Percentiles rank a stretch among this genome's conserved stretches.
Evolutionary conservation across 2,888 invertebrate genomes (phyloP).

Genomic region (Callosobruchus maculatus): DNA sequence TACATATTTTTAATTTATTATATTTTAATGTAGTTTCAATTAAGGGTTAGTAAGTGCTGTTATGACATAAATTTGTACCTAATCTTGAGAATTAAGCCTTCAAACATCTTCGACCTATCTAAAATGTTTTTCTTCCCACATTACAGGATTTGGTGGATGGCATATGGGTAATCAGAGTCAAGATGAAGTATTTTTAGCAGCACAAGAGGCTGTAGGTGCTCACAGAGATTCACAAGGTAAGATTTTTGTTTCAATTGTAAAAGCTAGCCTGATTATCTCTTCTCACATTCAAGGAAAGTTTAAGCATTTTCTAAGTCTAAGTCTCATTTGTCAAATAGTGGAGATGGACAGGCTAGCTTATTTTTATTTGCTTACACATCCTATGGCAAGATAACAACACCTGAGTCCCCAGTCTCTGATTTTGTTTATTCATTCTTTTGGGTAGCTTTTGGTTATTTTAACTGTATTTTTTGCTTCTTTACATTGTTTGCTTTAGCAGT

Average conservation of each 20-base stretch:
- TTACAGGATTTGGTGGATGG: constrained; percentile 76
- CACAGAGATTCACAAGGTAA: constrained; percentile 92
- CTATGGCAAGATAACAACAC: constrained; percentile 46
- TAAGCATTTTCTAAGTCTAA: not conserved
- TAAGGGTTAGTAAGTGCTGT: no score
- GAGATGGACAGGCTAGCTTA: constrained; percentile 22
- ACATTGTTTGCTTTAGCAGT: constrained; percentile 33
- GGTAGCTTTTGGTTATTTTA: constrained; percentile 37
- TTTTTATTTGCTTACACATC: constrained; percentile 22
- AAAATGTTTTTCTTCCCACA: constrained; percentile 1
- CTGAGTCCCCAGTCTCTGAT: constrained; percentile 49
- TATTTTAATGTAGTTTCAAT: no score
- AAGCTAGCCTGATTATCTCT: constrained; percentile 20
- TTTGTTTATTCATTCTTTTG: constrained; percentile 31
- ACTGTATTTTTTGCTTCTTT: constrained; percentile 34
- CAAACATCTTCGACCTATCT: no score
- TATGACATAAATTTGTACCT: no score
- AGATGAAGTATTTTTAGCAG: constrained; percentile 81
- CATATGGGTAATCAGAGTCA: constrained; percentile 78
- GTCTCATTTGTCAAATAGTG: not conserved
- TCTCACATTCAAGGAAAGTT: no score
- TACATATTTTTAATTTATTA: no score
- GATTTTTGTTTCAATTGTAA: constrained; percentile 52
- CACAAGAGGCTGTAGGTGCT: constrained; percentile 72
- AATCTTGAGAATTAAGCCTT: no score